Base-by-base conservation (phyloP, 2,888 invertebrate species). In the Parnassius mnemosyne region DNA sequence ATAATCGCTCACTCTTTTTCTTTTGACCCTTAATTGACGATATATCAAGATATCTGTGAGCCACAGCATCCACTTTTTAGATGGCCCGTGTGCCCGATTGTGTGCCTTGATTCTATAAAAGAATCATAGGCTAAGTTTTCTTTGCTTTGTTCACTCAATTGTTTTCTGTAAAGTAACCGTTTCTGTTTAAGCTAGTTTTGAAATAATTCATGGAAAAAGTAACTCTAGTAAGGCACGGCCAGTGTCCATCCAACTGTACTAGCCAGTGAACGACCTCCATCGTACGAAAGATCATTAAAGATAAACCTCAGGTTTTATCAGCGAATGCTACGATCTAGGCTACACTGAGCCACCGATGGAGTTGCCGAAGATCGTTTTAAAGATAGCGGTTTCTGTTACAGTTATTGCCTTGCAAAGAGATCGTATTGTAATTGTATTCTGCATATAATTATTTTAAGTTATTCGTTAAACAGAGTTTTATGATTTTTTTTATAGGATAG, bases 201-300 rank as follows among this genome's bases (percentile, higher is more conserved):
- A 64, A 53, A 64, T 34, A 57, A 57, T 53, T 54, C 43, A 50
- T 5, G 7, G 46, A 47, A 25, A 9, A 44, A 11, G 43, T 11
- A 16, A 55, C 20, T 12, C 47, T 34, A 57, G 47, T 53, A 53
- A 59, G 10, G 46, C 53, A 59, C 59, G 56, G 56, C 52, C 54
- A 52, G 46, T 56, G 53, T 65, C 61, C 58, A 59, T 65, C 61
- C 58, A 59, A 61, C 34, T 20, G 46, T 53, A 63, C 73, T 25
- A 25, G 70, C 69, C 69, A 72, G 66, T 65, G 71, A 68, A 75
- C 74, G 64, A 69, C 71, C 74, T 74, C 34, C 10, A 44, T 71
- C 65, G 66, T 70, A 72, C 68, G 63, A 69, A 67, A 74, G 73
- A 73, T 74, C 67, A 64, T 59, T 60, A 56, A 61, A 65, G 75